Base-by-base conservation (phyloP, 2,113 vertebrate species). In the Crypturellus undulatus region DNA sequence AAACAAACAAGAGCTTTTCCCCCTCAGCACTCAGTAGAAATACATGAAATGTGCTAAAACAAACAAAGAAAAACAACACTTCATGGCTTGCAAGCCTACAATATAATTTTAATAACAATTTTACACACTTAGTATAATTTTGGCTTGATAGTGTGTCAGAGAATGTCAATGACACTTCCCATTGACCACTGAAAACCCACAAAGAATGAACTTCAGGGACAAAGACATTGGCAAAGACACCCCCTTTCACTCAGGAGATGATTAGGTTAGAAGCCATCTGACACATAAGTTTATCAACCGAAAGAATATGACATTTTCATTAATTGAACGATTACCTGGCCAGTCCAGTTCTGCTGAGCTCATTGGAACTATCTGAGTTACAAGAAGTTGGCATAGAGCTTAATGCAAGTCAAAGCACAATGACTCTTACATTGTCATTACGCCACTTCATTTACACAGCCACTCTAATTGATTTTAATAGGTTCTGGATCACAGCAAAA, bases 401-500 rank as follows among this genome's bases (percentile, higher is more conserved):
- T 87, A 96, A 91, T 85, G 79, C 71, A 91, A 95, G 81, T 89
- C 84, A 85, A 79, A 92, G 89, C 79, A 87, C 84, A 92, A 85
- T 78, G 89, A 87, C 70, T 91, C 83, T 90, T 91, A 79, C 63
- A 91, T 93, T 95, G 95, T 87, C 89, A 85, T 95, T 95, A 88
- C 91, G 92, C 94, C 91, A 89, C 87, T 94, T 92, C 87, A 83
- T 96, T 92, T 95, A 64, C 87, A 91, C 84, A 92, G 83, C 70
- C 78, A 73, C 71, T 93, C 79, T 93, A 94, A 95, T 93, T 93
- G 94, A 87, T 79, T 96, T 93, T 92, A 96, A 95, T 93, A 93
- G 80, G 89, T 63, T 94, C 92, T 92, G 80, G 84, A 94, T 90
- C 89, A 95, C 40, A 83, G 87, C 68, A 96, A 96, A 94, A 93